Evolutionary conservation across 2,797 vertebrate genomes (phyloP).

Genomic region (Kryptopterus vitreolus): DNA sequence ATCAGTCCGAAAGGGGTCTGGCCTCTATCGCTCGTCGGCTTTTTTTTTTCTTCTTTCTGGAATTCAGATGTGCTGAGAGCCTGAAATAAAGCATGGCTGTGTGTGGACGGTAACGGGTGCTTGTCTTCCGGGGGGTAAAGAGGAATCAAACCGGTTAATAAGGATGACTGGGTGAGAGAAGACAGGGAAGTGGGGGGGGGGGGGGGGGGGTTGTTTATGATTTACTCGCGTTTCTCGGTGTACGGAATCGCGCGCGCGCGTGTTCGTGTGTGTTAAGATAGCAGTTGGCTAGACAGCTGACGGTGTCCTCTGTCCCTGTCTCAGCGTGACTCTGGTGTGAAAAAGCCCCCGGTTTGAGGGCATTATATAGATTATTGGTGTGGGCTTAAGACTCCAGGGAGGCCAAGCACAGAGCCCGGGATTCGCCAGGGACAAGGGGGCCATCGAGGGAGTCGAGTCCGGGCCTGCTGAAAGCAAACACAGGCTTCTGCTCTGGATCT

Average conservation of each 20-base stretch:
- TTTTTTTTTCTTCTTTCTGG: too few relatives aligned
- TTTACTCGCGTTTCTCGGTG: conserved; percentile 4
- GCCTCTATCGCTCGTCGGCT: conserved; percentile 88
- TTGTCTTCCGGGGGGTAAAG: conserved; percentile 51
- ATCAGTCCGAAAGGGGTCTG: conserved; percentile 94
- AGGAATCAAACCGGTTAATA: conserved; percentile 71
- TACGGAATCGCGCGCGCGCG: conserved; percentile 42
- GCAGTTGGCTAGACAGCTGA: conserved; percentile 79
- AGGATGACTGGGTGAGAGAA: not conserved
- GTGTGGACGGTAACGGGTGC: not conserved
- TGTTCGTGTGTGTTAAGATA: conserved; percentile 55
- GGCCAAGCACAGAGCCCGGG: conserved; percentile 63
- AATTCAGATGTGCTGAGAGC: conserved; percentile 95
- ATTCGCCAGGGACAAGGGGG: conserved; percentile 53
- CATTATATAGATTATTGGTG: conserved; percentile 85
- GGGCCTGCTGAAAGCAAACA: conserved; percentile 65
- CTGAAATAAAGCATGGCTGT: conserved; percentile 80
- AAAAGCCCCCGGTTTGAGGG: conserved; percentile 79
- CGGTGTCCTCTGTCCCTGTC: conserved; percentile 74
- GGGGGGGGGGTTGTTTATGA: too few relatives aligned
- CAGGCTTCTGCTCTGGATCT: conserved; percentile 64
- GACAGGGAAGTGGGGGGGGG: too few relatives aligned
- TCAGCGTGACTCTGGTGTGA: conserved; percentile 78
- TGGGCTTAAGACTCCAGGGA: conserved; percentile 73
- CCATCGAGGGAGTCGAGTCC: conserved; percentile 57